These are phyloP conservation scores for Schizaphis graminum DNA, from an alignment of 2,888 invertebrate species.

Conservation along the genomic window DNA sequence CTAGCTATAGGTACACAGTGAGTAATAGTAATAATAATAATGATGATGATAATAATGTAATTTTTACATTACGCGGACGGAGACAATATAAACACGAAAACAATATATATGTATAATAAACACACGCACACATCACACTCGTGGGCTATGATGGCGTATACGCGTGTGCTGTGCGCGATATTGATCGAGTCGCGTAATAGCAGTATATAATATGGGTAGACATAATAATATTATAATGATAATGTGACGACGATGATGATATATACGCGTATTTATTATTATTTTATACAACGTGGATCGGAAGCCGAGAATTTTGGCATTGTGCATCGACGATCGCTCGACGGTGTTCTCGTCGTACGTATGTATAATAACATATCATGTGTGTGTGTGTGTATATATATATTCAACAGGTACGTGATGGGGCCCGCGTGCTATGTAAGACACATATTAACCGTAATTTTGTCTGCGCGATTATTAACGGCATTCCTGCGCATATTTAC, in stretches of 20 bases:
- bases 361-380: not conserved
- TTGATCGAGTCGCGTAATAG: not conserved
- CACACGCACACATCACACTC: not conserved
- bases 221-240: not conserved
- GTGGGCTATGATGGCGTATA: not conserved
- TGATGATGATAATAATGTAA: not conserved
- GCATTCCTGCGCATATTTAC: slow-evolving; percentile 28
- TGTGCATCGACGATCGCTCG: not conserved
- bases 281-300: slow-evolving; percentile 27
- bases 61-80: not conserved
- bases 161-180: not conserved
- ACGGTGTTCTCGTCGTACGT: not conserved
- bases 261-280: not conserved
- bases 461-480: slow-evolving; percentile 49
- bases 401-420: not conserved
- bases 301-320: slow-evolving; percentile 60
- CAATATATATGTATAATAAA: slow-evolving; percentile 42
- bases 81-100: slow-evolving; percentile 42
- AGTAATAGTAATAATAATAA: not conserved
- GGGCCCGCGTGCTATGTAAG: slow-evolving; percentile 9
- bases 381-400: no score
- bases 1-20: not conserved
- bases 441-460: slow-evolving; percentile 12
- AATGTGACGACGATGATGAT: not conserved
- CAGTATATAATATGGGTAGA: not conserved